A percentile compares a stretch with the other conserved stretches of the same genome.
Evolutionary conservation across 2,888 invertebrate genomes (phyloP).

Genomic region (Pollenia griseotomentosa): DNA sequence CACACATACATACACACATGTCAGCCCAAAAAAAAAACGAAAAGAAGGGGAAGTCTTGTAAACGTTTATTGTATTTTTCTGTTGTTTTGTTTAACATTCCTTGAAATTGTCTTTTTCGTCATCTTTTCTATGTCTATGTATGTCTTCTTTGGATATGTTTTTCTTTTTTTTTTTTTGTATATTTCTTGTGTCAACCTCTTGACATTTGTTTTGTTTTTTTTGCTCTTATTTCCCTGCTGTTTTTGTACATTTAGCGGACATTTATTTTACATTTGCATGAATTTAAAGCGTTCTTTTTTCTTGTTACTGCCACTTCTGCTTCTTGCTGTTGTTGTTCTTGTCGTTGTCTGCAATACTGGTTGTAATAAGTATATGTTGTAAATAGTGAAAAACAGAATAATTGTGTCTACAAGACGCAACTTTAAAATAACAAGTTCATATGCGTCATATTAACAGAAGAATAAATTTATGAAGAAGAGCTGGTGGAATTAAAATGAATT

Average conservation of each 20-base stretch:
- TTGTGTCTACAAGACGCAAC: conserved; percentile 45
- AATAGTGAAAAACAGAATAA: conserved; percentile 13
- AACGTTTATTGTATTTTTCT: conserved; percentile 54
- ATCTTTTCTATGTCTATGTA: conserved; percentile 52
- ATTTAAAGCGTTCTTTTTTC: conserved; percentile 31
- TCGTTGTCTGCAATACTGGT: conserved; percentile 55
- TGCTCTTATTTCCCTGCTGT: conserved; percentile 33
- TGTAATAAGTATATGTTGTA: conserved; percentile 31
- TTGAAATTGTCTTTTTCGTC: conserved; percentile 43
- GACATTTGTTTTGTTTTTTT: conserved; percentile 65
- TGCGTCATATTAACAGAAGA: conserved; percentile 27
- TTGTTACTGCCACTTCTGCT: neutral
- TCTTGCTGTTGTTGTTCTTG: neutral
- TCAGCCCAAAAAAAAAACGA: too few relatives aligned
- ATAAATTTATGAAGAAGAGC: neutral
- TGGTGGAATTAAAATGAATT: neutral
- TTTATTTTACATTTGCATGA: conserved; percentile 66
- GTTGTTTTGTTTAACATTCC: conserved; percentile 37
- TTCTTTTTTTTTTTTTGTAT: conserved; percentile 19
- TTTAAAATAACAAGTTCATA: conserved; percentile 70
- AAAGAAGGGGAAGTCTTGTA: conserved; percentile 64
- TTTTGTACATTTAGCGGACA: conserved; percentile 69
- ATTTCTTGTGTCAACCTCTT: conserved; percentile 57
- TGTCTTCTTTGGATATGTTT: conserved; percentile 25
- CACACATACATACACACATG: neutral